Conservation (phyloP, 2,888 invertebrate species). For the Brachylomia viminalis region DNA sequence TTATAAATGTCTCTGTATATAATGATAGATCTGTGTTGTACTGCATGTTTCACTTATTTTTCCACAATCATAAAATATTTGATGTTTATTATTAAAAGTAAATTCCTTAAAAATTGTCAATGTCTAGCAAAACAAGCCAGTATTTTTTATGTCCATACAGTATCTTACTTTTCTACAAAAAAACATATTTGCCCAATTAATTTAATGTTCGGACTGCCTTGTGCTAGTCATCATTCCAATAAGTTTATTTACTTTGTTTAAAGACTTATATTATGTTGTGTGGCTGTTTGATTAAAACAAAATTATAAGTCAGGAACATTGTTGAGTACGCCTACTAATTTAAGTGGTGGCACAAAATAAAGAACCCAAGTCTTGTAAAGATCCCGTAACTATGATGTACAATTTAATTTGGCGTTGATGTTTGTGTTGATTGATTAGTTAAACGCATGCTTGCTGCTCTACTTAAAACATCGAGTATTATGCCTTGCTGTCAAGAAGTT, state of each 20-base stretch:
- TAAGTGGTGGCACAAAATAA: conserved; percentile 56
- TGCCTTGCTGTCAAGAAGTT: conserved; percentile 96
- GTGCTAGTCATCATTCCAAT: conserved; percentile 23
- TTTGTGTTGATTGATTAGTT: conserved; percentile 77
- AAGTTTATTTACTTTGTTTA: conserved; percentile 17
- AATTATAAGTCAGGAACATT: conserved; percentile 1
- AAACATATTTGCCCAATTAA: conserved; percentile 22
- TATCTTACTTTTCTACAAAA: neutral
- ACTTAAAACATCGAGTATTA: conserved; percentile 87
- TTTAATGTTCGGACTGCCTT: conserved; percentile 28
- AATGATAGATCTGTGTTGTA: conserved; percentile 57
- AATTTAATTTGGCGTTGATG: conserved; percentile 65
- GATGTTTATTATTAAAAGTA: conserved; percentile 16
- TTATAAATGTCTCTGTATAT: conserved; percentile 51
- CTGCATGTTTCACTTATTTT: conserved; percentile 67
- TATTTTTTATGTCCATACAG: conserved; percentile 1
- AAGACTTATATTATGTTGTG: conserved; percentile 29
- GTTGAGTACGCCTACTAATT: conserved; percentile 38
- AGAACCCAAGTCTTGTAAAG: conserved; percentile 40
- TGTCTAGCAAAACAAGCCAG: neutral
- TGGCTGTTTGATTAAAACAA: conserved; percentile 31
- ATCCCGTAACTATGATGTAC: conserved; percentile 28
- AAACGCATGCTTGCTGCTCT: conserved; percentile 90
- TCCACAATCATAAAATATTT: conserved; percentile 59
- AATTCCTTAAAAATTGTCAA: conserved; percentile 5